Evolutionary conservation across 2,888 invertebrate species (phyloP), one percentile per base, ranked within the genome.

Genomic region (Spodoptera picta): DNA sequence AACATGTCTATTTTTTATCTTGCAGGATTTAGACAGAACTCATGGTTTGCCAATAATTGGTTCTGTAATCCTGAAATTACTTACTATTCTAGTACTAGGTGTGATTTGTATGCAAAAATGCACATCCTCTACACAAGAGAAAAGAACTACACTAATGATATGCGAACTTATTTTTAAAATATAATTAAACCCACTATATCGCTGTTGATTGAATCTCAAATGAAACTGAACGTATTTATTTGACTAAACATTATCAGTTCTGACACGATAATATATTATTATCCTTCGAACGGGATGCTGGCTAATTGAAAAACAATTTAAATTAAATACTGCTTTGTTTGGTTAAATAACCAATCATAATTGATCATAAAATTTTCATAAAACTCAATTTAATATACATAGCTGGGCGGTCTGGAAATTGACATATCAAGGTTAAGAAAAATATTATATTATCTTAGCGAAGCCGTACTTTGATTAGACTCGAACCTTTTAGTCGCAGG

Each of bases 291-390:
- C 80, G 80, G 77, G 75, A 83, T 81, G 75, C 57, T 1, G 57
- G 48, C 64, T 79, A 77, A 83, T 80, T 79, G 66, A 80, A 78
- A 76, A 80, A 60, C 75, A 74, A 83, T 82, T 80, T 79, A 70
- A 79, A 76, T 77, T 82, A 77, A 83, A 75, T 72, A 73, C 63
- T 75, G 60, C 55, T 49, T 76, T 73, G 68, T 73, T 54, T 75
- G 73, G 80, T 83, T 75, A 73, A 79, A 81, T 80, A 77, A 74
- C 77, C 79, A 80, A 81, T 82, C 73, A 81, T 74, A 79, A 83
- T 79, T 76, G 75, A 78, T 82, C 80, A 81, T 84, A 79, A 70
- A 76, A 77, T 83, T 82, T 82, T 81, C 83, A 80, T 84, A 80
- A 84, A 72, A 74, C 63, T 63, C 48, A 7, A 36, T 80, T 80